Evolutionary conservation across 2,888 invertebrate genomes (phyloP).

Genomic region (Argyresthia albistria): DNA sequence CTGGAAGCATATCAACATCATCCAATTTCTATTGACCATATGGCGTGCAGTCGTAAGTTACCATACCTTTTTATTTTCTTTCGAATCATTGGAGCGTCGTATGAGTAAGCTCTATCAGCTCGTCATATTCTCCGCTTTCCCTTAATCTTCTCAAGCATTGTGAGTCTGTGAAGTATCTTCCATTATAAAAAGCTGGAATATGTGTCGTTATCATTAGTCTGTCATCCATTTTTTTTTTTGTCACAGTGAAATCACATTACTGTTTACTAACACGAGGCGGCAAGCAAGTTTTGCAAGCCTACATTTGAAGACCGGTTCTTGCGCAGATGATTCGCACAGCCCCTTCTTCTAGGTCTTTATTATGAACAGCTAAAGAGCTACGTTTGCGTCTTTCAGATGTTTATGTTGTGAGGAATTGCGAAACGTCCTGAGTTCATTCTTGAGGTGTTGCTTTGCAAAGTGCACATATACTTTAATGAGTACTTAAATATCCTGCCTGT

Average conservation of each 20-base stretch:
- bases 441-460: background rate
- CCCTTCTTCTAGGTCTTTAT: background rate
- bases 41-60: slow-evolving; percentile 21
- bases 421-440: background rate
- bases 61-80: slow-evolving; percentile 4
- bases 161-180: background rate
- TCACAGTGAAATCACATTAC: slow-evolving; percentile 19
- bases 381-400: background rate
- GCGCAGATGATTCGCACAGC: slow-evolving; percentile 28
- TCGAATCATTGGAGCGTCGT: background rate
- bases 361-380: background rate
- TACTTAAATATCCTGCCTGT: background rate
- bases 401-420: background rate
- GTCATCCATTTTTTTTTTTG: slow-evolving; percentile 15
- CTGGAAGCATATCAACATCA: slow-evolving; percentile 15
- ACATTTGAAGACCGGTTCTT: slow-evolving; percentile 54
- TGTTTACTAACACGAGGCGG: slow-evolving; percentile 18
- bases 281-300: slow-evolving; percentile 54
- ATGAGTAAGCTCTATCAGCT: no score
- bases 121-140: no score
- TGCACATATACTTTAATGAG: background rate
- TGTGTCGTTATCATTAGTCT: background rate
- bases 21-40: slow-evolving; percentile 26
- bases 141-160: no score
- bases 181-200: background rate